Evolutionary conservation across 2,113 vertebrate species (phyloP), one percentile per base, ranked within the genome.

Genomic region (Bufo bufo): DNA sequence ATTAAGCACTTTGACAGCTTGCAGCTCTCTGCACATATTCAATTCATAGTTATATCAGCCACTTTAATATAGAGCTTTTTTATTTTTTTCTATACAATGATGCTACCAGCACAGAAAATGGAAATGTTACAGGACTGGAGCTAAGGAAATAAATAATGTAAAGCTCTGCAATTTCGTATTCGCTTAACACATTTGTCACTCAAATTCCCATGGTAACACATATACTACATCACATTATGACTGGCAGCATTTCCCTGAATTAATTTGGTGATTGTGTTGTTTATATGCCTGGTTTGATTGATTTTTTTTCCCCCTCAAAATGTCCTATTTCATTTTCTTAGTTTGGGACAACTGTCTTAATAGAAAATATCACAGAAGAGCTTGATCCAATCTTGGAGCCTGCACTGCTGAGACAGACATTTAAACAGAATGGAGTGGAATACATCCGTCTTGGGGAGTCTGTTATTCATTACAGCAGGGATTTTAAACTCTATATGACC

Each of bases 401-500:
- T 77, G 87, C 8, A 2, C 84, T 89, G 85, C 74, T 80, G 72
- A 92, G 91, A 88, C 90, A 93, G 85, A 91, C 91, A 83, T 87
- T 92, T 90, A 91, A 92, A 80, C 82, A 91, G 89, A 87, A 83
- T 66, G 45, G 91, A 90, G 90, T 90, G 80, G 90, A 91, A 90
- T 75, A 88, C 56, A 92, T 91, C 54, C 89, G 74, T 88, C 83
- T 90, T 82, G 89, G 87, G 89, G 83, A 92, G 82, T 87, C 74
- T 91, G 87, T 88, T 89, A 89, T 90, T 91, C 91, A 89, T 92
- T 92, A 89, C 89, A 93, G 89, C 58, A 89, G 90, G 86, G 91
- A 94, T 91, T 95, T 94, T 87, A 86, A 91, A 91, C 83, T 93
- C 77, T 90, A 90, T 91, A 91, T 92, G 90, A 92, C 89, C 87